These are phyloP conservation scores for Grapholita molesta DNA, from an alignment of 1,140 invertebrate species.

Conservation along the genomic window DNA sequence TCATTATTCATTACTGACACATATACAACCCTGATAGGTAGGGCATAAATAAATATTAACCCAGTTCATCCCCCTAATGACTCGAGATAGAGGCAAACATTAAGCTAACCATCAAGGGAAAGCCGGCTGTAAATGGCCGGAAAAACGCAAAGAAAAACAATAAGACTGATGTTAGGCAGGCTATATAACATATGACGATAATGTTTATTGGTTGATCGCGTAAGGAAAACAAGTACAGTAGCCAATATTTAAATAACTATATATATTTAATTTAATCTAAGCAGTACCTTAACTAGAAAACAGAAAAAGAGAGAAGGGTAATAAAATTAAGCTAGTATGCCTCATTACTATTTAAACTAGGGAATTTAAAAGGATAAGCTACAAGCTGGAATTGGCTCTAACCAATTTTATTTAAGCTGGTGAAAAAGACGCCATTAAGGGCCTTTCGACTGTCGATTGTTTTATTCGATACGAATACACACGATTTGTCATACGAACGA, in stretches of 20 bases:
- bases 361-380: no score
- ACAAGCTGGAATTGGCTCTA: no score
- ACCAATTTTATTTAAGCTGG: no score
- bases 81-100: slow-evolving; percentile 5
- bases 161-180: slow-evolving; percentile 9
- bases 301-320: no score
- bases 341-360: no score
- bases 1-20: not conserved
- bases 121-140: not conserved
- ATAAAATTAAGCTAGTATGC: no score
- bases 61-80: slow-evolving; percentile 2
- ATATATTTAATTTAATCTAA: not conserved
- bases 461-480: no score
- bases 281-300: no score
- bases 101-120: slow-evolving; percentile 8
- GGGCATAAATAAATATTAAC: not conserved
- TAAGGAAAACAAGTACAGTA: not conserved
- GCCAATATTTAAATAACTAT: not conserved
- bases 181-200: slow-evolving; percentile 10
- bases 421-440: no score
- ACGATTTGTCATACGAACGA: no score
- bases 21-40: not conserved
- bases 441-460: no score
- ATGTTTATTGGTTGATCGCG: not conserved
- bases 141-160: slow-evolving; percentile 6